Evolutionary conservation across 1,140 invertebrate genomes (phyloP).

Genomic region (Spodoptera frugiperda): DNA sequence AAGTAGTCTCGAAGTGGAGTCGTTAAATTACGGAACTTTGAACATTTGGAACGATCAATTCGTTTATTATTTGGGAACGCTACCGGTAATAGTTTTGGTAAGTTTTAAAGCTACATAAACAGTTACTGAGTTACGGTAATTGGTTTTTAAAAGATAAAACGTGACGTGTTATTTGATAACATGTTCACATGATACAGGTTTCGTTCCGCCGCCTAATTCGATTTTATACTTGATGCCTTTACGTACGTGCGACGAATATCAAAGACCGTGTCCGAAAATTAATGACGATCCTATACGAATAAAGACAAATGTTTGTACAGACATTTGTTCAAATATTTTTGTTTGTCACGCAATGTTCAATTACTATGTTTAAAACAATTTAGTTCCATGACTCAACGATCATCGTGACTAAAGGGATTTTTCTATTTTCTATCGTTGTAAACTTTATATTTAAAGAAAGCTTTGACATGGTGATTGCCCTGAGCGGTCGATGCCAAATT

Average conservation of each 20-base stretch:
- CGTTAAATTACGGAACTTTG: too few species aligned
- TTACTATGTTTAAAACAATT: constrained; percentile 36
- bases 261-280: constrained; percentile 72
- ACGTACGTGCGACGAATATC: constrained; percentile 69
- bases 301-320: constrained; percentile 64
- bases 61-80: neutral
- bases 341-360: constrained; percentile 53
- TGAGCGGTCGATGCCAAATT: constrained; percentile 10
- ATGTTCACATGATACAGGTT: constrained; percentile 64
- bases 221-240: constrained; percentile 66
- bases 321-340: constrained; percentile 52
- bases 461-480: constrained; percentile 16
- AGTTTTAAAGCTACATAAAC: constrained; percentile 8
- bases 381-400: constrained; percentile 32
- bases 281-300: constrained; percentile 67
- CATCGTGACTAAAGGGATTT: constrained; percentile 30
- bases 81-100: neutral
- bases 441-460: constrained; percentile 5
- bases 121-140: constrained; percentile 52
- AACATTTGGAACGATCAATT: neutral
- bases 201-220: constrained; percentile 71
- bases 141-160: constrained; percentile 58
- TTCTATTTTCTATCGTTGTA: constrained; percentile 22
- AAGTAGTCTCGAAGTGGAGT: neutral
- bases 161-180: constrained; percentile 59